Evolutionary conservation across 2,888 invertebrate species (phyloP).

Genomic region (Polydesmus complanatus): DNA sequence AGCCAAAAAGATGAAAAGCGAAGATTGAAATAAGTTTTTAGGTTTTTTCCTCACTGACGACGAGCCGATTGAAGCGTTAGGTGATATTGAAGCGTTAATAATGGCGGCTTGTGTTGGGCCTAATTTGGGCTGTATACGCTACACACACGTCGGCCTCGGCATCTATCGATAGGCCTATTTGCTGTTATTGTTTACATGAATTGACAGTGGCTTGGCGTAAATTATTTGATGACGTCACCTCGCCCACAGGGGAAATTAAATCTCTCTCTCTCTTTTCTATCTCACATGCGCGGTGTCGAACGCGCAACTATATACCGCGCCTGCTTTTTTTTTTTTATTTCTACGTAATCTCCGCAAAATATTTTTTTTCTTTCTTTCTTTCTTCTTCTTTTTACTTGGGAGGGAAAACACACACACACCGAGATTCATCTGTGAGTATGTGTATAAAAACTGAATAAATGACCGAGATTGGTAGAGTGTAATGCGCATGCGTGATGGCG

Average conservation of each 20-base stretch:
- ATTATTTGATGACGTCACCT: not conserved
- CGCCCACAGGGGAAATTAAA: not conserved
- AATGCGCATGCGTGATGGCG: not conserved
- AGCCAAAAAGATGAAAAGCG: not conserved
- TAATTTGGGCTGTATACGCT: too few relatives aligned
- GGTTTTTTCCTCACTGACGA: too few relatives aligned
- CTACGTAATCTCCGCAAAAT: too few relatives aligned
- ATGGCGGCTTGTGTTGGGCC: not conserved
- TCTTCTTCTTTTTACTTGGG: not conserved
- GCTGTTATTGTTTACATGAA: not conserved
- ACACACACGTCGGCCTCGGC: too few relatives aligned
- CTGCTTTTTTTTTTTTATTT: not conserved
- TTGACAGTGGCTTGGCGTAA: not conserved
- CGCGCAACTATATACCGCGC: not conserved
- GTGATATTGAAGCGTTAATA: not conserved
- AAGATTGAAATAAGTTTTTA: not conserved
- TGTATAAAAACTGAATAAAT: not conserved
- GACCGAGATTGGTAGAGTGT: not conserved
- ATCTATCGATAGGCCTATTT: not conserved
- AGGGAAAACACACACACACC: not conserved
- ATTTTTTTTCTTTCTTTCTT: not conserved
- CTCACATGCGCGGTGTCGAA: not conserved
- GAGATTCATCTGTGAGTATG: not conserved
- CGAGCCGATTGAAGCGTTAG: conserved; percentile 5
- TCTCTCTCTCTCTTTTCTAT: not conserved